Evolutionary conservation across 2,888 invertebrate species (phyloP).

Genomic region (Anthoptus insignis): DNA sequence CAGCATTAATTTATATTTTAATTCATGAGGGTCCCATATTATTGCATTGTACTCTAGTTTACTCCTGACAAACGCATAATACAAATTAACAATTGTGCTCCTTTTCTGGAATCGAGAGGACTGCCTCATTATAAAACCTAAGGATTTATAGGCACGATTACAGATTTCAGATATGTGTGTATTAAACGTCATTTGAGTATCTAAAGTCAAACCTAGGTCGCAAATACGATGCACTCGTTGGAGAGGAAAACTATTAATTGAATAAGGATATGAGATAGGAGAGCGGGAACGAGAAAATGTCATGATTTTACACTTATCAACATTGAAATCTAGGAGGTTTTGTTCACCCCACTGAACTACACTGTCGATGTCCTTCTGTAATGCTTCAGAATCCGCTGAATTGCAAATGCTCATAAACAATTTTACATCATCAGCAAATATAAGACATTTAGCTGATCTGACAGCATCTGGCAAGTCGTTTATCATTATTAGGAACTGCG

Average conservation of each 20-base stretch:
- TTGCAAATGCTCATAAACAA: background rate
- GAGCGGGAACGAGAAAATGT: background rate
- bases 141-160: background rate
- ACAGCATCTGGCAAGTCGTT: conserved; percentile 27
- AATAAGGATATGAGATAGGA: background rate
- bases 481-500: conserved; percentile 32
- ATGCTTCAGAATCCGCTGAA: background rate
- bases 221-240: background rate
- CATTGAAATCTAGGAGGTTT: background rate
- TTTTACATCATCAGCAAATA: conserved; percentile 35
- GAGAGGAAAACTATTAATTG: background rate
- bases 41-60: conserved; percentile 28
- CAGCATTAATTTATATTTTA: conserved; percentile 28
- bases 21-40: conserved; percentile 35
- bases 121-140: conserved; percentile 4
- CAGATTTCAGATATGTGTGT: background rate
- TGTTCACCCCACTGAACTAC: background rate
- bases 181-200: conserved; percentile 1
- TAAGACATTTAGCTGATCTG: conserved; percentile 13
- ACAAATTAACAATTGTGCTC: background rate
- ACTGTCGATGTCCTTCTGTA: conserved; percentile 22
- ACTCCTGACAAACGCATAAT: conserved; percentile 34
- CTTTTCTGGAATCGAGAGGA: background rate
- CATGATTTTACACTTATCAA: background rate
- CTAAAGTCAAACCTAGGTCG: background rate